Conservation (phyloP, 1,140 invertebrate genomes). For the Eurytemora carolleeae region DNA sequence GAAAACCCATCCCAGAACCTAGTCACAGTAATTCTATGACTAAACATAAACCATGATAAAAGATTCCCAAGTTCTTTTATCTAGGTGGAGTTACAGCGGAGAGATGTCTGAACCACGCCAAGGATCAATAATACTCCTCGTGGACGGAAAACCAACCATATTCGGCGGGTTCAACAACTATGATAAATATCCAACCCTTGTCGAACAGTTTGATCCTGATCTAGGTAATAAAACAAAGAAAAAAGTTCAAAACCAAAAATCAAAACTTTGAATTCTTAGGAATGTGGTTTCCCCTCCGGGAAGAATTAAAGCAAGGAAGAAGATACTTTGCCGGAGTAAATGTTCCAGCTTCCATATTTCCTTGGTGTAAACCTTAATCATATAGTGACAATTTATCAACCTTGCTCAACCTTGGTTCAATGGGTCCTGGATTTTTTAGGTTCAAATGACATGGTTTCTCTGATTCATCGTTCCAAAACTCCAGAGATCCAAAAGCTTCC, state of each 20-base stretch:
- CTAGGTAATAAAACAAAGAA: neutral
- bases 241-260: neutral
- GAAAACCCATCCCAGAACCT: no score
- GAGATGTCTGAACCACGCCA: neutral
- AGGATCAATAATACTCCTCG: neutral
- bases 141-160: neutral
- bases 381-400: no score
- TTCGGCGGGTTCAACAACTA: neutral
- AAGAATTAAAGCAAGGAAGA: neutral
- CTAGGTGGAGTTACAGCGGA: neutral
- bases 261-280: neutral
- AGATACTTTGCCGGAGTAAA: neutral
- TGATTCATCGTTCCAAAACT: no score
- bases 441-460: no score
- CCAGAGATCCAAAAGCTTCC: no score
- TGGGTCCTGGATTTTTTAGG: neutral
- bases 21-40: no score
- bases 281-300: neutral
- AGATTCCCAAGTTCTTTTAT: no score
- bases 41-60: no score
- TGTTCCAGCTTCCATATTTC: neutral
- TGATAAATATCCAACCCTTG: neutral
- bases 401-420: no score
- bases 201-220: neutral
- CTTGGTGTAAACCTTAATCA: neutral